A percentile compares a stretch with the other conserved stretches of the same genome.
Evolutionary conservation across 2,113 vertebrate genomes (phyloP).

Genomic region (Colinus virginianus): DNA sequence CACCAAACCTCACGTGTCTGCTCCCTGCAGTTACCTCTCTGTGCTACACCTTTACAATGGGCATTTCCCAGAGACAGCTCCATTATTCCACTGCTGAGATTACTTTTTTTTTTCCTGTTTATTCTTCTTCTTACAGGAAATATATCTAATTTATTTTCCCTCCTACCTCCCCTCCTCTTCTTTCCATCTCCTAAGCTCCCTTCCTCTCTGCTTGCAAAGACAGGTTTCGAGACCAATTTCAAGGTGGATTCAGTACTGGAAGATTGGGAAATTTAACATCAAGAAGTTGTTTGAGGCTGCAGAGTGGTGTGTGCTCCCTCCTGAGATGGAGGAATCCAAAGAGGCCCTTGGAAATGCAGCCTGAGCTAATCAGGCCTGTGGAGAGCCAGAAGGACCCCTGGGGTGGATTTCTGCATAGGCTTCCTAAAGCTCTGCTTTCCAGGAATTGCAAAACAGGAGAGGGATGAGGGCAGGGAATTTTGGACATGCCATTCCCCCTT

Average conservation of each 20-base stretch:
- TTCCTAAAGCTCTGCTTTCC: background rate
- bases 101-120: conserved; percentile 44
- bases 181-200: background rate
- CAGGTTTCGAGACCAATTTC: conserved; percentile 61
- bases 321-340: background rate
- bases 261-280: conserved; percentile 64
- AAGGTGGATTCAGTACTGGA: conserved; percentile 59
- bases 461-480: background rate
- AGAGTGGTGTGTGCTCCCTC: conserved; percentile 28
- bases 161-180: background rate
- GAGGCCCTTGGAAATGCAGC: background rate
- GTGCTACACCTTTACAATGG: background rate
- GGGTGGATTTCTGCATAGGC: background rate
- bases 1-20: accelerated
- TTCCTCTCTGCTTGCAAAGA: background rate
- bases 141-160: conserved; percentile 47
- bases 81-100: background rate
- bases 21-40: background rate
- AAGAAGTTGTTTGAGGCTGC: conserved; percentile 58
- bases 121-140: conserved; percentile 41
- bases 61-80: background rate
- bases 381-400: background rate
- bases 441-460: background rate
- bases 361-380: background rate
- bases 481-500: background rate